Evolutionary conservation across 2,888 invertebrate species (phyloP).

Genomic region (Epinotia demarniana): DNA sequence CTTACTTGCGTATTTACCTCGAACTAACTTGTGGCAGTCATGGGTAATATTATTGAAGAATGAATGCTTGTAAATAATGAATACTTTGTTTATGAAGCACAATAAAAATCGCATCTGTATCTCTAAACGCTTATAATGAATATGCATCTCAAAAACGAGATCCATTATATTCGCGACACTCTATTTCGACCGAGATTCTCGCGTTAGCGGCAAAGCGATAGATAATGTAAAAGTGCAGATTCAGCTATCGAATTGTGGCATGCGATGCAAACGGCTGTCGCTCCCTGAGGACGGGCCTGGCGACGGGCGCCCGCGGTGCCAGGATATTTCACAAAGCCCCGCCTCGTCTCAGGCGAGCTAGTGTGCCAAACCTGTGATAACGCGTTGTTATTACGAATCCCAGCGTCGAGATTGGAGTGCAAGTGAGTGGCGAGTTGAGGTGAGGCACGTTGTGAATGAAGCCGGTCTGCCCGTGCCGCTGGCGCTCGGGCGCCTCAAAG

Average conservation of each 20-base stretch:
- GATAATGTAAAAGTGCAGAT: slow-evolving; percentile 54
- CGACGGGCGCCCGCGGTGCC: slow-evolving; percentile 9
- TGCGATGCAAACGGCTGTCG: slow-evolving; percentile 41
- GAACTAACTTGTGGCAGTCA: too few relatives aligned
- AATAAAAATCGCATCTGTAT: background rate
- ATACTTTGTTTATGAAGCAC: too few relatives aligned
- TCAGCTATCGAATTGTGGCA: slow-evolving; percentile 49
- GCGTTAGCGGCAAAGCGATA: slow-evolving; percentile 45
- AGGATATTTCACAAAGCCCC: background rate
- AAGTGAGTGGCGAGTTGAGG: background rate
- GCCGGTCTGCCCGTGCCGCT: background rate
- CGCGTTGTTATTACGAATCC: background rate
- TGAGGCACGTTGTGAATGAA: background rate
- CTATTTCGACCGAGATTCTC: slow-evolving; percentile 11
- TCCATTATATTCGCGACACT: slow-evolving; percentile 28
- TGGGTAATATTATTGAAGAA: too few relatives aligned
- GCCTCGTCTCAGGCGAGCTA: background rate
- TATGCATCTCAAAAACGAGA: slow-evolving; percentile 17
- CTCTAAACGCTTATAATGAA: slow-evolving; percentile 6
- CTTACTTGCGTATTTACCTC: too few relatives aligned
- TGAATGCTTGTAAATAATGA: too few relatives aligned
- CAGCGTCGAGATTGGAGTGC: background rate
- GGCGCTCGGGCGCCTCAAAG: slow-evolving; percentile 41
- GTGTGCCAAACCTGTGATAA: background rate
- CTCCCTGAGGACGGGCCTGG: slow-evolving; percentile 40